phyloP scores from a whole-genome alignment of 2,113 vertebrate species.

The Accipiter cooperii region DNA sequence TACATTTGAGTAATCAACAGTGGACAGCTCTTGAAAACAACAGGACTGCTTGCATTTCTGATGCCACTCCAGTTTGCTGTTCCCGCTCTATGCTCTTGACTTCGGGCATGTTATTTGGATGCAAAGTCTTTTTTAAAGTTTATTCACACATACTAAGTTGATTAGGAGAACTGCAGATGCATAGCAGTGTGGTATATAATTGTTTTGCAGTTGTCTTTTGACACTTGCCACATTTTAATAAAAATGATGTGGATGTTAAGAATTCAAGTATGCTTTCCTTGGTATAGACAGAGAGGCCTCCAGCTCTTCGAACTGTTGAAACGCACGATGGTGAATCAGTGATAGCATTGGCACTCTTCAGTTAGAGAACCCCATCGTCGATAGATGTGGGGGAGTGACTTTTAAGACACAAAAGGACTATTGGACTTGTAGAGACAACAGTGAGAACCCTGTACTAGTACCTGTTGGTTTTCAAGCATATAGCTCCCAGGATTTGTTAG shows the following conservation, averaged over 20 bases:
- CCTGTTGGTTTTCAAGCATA: neutral
- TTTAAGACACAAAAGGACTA: neutral
- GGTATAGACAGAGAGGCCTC: neutral
- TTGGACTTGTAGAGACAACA: neutral
- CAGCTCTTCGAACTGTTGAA: neutral
- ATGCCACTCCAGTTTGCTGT: neutral
- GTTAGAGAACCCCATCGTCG: neutral
- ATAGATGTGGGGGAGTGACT: neutral
- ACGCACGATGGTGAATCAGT: accelerated
- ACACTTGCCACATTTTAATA: neutral
- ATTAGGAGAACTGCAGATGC: neutral
- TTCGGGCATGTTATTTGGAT: neutral
- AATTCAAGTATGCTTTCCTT: neutral
- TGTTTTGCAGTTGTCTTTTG: neutral
- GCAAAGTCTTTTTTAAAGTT: neutral
- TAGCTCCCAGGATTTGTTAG: neutral
- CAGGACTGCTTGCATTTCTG: neutral
- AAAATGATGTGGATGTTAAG: neutral
- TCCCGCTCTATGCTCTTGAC: neutral
- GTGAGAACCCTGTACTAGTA: neutral
- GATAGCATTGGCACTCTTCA: neutral
- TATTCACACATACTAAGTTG: neutral
- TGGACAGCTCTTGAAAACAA: neutral
- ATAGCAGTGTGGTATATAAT: neutral
- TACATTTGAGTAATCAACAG: neutral